These are phyloP conservation scores for Lamellibrachia columna DNA, from an alignment of 2,888 invertebrate species.

Conservation along the genomic window DNA sequence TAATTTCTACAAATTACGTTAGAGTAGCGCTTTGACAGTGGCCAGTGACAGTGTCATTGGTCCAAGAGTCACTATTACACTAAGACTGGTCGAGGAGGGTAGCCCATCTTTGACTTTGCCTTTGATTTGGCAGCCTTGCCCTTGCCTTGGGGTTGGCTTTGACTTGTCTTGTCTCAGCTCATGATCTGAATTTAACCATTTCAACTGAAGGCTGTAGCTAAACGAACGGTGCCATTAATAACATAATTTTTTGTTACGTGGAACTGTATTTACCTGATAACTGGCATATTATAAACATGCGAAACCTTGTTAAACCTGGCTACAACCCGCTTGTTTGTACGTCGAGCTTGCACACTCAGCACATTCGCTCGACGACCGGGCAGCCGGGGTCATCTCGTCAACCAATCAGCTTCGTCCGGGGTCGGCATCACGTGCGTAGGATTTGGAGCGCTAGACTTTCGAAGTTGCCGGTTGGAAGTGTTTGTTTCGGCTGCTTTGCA, in stretches of 20 bases:
- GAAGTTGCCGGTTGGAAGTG: conserved; percentile 14
- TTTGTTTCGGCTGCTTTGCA: not conserved
- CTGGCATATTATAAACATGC: not conserved
- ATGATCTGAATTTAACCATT: too few relatives aligned
- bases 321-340: not conserved
- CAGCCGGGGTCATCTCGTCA: not conserved
- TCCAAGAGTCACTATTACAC: too few relatives aligned
- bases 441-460: not conserved
- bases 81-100: too few relatives aligned
- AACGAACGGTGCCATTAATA: not conserved
- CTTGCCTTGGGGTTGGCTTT: too few relatives aligned
- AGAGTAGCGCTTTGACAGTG: too few relatives aligned
- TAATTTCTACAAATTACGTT: too few relatives aligned
- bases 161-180: too few relatives aligned
- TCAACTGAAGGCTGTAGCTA: too few relatives aligned
- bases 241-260: not conserved
- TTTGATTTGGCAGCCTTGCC: too few relatives aligned
- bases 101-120: too few relatives aligned
- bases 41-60: too few relatives aligned
- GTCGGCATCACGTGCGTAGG: conserved; percentile 1
- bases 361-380: not conserved
- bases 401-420: not conserved
- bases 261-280: not conserved
- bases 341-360: not conserved
- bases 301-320: not conserved